Evolutionary conservation across 2,113 vertebrate species (phyloP).

Genomic region (Spheniscus mendiculus): DNA sequence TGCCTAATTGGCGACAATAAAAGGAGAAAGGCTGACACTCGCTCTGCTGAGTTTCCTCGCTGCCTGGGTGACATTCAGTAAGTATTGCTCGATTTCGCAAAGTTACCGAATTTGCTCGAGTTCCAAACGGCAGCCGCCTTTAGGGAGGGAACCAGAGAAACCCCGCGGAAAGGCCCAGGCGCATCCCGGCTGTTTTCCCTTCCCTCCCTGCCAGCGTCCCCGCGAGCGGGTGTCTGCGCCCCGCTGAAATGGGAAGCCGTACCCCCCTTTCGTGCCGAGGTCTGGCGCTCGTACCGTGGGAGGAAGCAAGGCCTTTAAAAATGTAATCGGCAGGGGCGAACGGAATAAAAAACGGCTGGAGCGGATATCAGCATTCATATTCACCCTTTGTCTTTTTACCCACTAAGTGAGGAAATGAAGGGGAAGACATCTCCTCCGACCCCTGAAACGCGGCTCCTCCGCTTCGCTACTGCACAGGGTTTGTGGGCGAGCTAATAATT

Average conservation of each 20-base stretch:
- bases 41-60: neutral
- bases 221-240: rapidly evolving
- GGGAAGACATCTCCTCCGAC: neutral
- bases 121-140: neutral
- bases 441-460: neutral
- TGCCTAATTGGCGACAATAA: neutral
- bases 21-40: neutral
- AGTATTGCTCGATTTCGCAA: rapidly evolving
- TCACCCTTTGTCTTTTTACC: neutral
- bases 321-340: rapidly evolving
- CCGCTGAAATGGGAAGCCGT: rapidly evolving
- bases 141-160: rapidly evolving
- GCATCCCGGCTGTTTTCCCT: rapidly evolving
- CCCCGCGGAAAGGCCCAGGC: neutral
- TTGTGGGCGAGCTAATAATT: no score
- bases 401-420: neutral
- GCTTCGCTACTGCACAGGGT: neutral
- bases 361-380: neutral
- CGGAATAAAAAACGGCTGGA: no score
- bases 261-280: rapidly evolving
- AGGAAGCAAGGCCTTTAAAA: neutral
- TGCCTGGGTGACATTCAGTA: neutral
- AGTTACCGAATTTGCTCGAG: neutral
- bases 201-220: neutral
- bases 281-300: neutral